Evolutionary conservation across 2,888 invertebrate genomes (phyloP).

Genomic region (Cheilosia soror): DNA sequence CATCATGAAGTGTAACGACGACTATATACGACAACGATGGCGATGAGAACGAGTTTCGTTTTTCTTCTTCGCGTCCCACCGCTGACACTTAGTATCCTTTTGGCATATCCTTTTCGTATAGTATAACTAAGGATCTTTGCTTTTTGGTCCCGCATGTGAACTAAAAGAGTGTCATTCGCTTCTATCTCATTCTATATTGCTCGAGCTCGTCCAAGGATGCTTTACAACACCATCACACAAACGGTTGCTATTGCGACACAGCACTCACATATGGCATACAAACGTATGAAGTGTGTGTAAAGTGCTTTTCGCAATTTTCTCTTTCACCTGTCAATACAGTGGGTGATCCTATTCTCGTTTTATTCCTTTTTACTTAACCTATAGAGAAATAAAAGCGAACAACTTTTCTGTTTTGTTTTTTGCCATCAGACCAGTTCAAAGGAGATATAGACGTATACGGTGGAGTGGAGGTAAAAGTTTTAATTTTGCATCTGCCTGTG

Average conservation of each 20-base stretch:
- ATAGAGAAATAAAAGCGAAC: conserved; percentile 35
- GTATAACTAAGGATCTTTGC: conserved; percentile 33
- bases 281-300: background rate
- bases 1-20: conserved; percentile 54
- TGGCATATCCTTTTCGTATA: conserved; percentile 7
- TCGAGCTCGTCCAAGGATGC: conserved; percentile 10
- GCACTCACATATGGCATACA: background rate
- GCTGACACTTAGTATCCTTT: conserved; percentile 24
- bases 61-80: background rate
- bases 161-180: conserved; percentile 36
- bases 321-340: conserved; percentile 59
- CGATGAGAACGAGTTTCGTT: conserved; percentile 22
- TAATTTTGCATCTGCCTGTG: conserved; percentile 30
- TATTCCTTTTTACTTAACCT: conserved; percentile 59
- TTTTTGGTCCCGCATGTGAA: conserved; percentile 43
- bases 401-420: conserved; percentile 13
- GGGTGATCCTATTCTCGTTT: conserved; percentile 45
- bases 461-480: background rate
- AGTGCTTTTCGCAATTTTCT: conserved; percentile 49
- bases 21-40: conserved; percentile 28
- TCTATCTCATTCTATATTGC: conserved; percentile 4
- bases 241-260: background rate
- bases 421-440: conserved; percentile 16
- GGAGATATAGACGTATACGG: background rate
- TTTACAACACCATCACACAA: conserved; percentile 1